Evolutionary conservation across 2,888 invertebrate genomes (phyloP), one percentile per base, ranked within the genome.

Genomic region (Limnephilus auricula): DNA sequence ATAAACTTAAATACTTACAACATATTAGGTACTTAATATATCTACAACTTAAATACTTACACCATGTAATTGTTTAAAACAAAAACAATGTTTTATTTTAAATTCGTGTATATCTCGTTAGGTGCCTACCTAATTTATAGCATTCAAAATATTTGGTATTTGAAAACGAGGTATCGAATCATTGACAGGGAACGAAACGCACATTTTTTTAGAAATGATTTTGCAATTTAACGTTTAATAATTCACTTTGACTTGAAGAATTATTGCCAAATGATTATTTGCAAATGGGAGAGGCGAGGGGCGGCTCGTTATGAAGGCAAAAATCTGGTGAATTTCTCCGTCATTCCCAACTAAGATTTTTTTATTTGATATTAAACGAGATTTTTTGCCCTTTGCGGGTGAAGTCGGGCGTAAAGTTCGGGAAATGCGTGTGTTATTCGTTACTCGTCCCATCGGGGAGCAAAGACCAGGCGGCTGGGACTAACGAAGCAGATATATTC

Each of bases 311-410:
- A 88, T 78, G 79, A 87, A 88, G 65, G 79, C 18, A n/a, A 65
- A 65, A 65, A 65, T 65, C 37, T 32, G 30, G 65, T 12, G 34
- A 78, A 88, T 78, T 88, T 78, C 78, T 88, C 12, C 32, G 32
- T 92, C 79, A 84, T 84, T 45, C 84, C 80, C 78, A 88, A 88
- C 78, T 78, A 78, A 88, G 87, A 88, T 91, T 89, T 91, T 92
- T 90, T 92, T 92, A 92, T 92, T 92, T 92, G 92, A 89, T 88
- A 90, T 92, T 88, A 89, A 90, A 89, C 89, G 82, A n/a, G 87
- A 90, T 88, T 86, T 91, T 92, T 92, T 90, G 84, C 92, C 89
- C 92, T 93, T 93, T 93, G 90, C 91, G 87, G 34, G 30, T 89
- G 85, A 90, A 90, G 85, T 92, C 90, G 86, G 89, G 93, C 88